Base-by-base conservation (phyloP, 2,113 vertebrate species). In the Amblyornis subalaris region DNA sequence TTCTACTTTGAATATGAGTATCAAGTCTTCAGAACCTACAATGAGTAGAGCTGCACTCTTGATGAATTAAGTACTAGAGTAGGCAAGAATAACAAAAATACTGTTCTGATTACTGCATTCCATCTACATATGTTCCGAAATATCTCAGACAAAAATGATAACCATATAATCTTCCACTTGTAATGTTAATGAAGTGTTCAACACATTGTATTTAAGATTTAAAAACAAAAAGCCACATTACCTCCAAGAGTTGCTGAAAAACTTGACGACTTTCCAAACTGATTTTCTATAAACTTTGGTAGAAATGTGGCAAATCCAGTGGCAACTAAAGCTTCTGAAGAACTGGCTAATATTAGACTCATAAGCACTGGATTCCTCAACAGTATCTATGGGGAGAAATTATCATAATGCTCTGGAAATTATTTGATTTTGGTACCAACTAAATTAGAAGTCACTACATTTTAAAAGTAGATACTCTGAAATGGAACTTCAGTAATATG, bases 261-360 rank as follows among this genome's bases (percentile, higher is more conserved):
- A 85, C 98, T 98, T 35, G 98, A 94, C 0, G 97, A 95, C 62
- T 96, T 89, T 94, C 98, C 98, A 96, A 98, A 98, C 26, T 98
- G 98, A 92, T 97, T 98, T 97, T 98, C 98, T 97, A 98, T 98
- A 89, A 97, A 97, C 94, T 98, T 98, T 48, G 98, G 98, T 62
- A 98, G 96, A 97, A 98, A 98, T 25, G 98, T 97, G 75, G 98
- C 98, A 98, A 98, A 98, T 51, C 98, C 98, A 83, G 98, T 98
- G 57, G 97, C 97, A 89, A 98, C 71, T 81, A 98, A 95, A 64
- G 96, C 97, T 98, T 98, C 98, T 53, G 97, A 93, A 69, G 97
- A 90, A 89, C 97, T 97, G 51, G 98, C 97, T 71, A 98, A 7
- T 95, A 97, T 96, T 95, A 98, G 97, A 93, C 96, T 96, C 94